Percentiles rank a stretch among this genome's conserved stretches.
phyloP scores from a whole-genome alignment of 2,797 vertebrate species.

The Nothura maculosa region DNA sequence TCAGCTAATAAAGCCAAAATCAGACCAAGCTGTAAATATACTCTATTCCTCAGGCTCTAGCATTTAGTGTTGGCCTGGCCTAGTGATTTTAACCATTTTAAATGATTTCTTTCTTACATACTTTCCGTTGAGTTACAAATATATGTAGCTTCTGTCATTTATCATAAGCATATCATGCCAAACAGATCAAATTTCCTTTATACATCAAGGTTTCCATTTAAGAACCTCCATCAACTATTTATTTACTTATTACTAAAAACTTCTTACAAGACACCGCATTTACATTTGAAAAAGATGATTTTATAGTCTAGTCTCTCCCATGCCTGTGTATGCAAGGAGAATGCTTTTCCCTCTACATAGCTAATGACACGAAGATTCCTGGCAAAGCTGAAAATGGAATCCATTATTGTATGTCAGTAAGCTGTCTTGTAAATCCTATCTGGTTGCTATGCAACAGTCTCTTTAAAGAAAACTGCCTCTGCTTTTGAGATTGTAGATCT shows the following conservation, averaged over 20 bases:
- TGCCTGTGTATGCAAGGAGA: neutral
- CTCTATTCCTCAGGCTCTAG: neutral
- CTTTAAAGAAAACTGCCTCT: slow-evolving; percentile 63
- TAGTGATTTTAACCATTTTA: neutral
- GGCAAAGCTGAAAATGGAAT: slow-evolving; percentile 76
- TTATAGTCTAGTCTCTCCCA: slow-evolving; percentile 53
- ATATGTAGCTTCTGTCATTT: slow-evolving; percentile 23
- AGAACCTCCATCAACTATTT: slow-evolving; percentile 66
- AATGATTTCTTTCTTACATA: neutral
- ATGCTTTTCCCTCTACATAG: slow-evolving; percentile 49
- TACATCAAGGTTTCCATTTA: slow-evolving; percentile 58
- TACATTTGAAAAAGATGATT: slow-evolving; percentile 72
- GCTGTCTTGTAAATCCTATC: slow-evolving; percentile 75
- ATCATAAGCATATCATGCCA: neutral
- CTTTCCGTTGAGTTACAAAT: neutral
- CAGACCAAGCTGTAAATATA: neutral
- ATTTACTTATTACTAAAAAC: neutral
- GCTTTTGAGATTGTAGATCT: slow-evolving; percentile 43
- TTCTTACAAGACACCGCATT: slow-evolving; percentile 62
- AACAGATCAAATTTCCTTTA: slow-evolving; percentile 48
- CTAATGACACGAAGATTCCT: slow-evolving; percentile 73
- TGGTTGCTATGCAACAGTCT: slow-evolving; percentile 65
- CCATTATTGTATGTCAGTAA: slow-evolving; percentile 79
- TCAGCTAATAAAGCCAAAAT: neutral
- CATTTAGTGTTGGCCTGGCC: neutral